Evolutionary conservation across 2,797 vertebrate species (phyloP).

Genomic region (Protonibea diacanthus): DNA sequence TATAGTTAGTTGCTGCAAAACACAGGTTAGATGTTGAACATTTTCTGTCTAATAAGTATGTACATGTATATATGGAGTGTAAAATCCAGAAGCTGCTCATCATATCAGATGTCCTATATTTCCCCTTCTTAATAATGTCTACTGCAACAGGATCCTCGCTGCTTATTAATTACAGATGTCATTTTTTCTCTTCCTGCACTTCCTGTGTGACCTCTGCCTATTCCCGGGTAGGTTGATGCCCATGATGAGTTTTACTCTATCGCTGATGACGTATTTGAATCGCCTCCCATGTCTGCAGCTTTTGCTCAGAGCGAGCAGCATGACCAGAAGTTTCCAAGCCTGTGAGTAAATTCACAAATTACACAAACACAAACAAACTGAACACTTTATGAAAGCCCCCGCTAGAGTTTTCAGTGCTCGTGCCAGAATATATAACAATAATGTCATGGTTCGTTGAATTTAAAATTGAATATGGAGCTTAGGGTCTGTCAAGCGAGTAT

Average conservation of each 20-base stretch:
- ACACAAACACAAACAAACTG: too few relatives aligned
- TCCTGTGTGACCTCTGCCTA: conserved; percentile 4
- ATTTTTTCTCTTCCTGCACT: neutral
- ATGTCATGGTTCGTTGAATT: too few relatives aligned
- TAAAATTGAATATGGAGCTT: neutral
- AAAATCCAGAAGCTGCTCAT: neutral
- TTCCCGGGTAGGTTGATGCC: conserved; percentile 83
- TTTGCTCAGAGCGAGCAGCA: conserved; percentile 77
- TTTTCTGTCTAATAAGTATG: neutral
- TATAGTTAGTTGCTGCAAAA: neutral
- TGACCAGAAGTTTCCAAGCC: conserved; percentile 72
- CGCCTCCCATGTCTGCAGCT: conserved; percentile 91
- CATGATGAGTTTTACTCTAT: conserved; percentile 92
- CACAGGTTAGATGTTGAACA: neutral
- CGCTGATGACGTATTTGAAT: conserved; percentile 97
- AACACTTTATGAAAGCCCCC: neutral
- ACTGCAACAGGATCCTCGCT: neutral
- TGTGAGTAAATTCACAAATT: conserved; percentile 82
- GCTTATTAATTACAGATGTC: neutral
- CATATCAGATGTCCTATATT: neutral
- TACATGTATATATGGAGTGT: too few relatives aligned
- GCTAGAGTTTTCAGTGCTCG: neutral
- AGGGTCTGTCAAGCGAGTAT: neutral
- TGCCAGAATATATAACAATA: neutral
- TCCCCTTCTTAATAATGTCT: neutral